Evolutionary conservation across 2,888 invertebrate genomes (phyloP).

Genomic region (Agonopterix heracliana): DNA sequence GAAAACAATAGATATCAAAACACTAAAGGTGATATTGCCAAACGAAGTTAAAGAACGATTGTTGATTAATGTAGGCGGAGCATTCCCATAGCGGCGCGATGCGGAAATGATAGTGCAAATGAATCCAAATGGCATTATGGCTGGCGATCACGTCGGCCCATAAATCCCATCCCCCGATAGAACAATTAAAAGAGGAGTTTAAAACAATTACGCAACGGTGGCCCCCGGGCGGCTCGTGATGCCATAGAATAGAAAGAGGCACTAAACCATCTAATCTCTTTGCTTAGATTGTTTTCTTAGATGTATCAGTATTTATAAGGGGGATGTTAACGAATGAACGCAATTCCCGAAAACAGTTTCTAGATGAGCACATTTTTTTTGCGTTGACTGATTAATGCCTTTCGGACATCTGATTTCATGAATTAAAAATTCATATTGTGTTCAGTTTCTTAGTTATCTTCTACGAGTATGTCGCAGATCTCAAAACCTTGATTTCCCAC

Average conservation of each 20-base stretch:
- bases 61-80: slow-evolving; percentile 41
- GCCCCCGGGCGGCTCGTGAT: slow-evolving; percentile 63
- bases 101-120: slow-evolving; percentile 70
- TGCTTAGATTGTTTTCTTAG: background rate
- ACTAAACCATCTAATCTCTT: background rate
- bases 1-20: background rate
- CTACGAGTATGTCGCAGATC: too few relatives aligned
- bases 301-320: too few relatives aligned
- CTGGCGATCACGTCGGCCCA: slow-evolving; percentile 68
- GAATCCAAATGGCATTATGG: slow-evolving; percentile 60
- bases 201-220: slow-evolving; percentile 73
- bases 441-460: too few relatives aligned
- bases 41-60: slow-evolving; percentile 35
- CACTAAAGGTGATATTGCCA: slow-evolving; percentile 23
- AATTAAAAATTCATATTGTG: too few relatives aligned
- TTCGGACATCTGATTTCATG: too few relatives aligned
- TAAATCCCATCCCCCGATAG: slow-evolving; percentile 72
- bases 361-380: too few relatives aligned
- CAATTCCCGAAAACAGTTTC: too few relatives aligned
- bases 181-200: slow-evolving; percentile 76
- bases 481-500: too few relatives aligned
- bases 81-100: slow-evolving; percentile 62
- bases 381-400: too few relatives aligned
- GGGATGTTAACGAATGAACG: too few relatives aligned
- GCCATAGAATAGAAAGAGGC: slow-evolving; percentile 3